Base-by-base conservation (phyloP, 2,797 vertebrate genomes). In the Phalanger gymnotis region DNA sequence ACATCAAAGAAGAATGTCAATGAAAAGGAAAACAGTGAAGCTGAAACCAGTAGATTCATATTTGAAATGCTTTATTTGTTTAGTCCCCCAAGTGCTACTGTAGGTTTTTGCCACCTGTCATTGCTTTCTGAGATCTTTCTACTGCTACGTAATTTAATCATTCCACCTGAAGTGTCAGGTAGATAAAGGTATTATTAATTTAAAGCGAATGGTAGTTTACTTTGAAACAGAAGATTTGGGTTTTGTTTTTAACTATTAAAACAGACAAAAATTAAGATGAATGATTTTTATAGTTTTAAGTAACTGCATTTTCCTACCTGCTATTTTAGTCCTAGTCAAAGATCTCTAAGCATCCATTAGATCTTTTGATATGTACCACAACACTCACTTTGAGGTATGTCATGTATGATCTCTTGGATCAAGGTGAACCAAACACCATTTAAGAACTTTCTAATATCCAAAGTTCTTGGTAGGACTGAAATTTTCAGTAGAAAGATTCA, bases 121-220 rank as follows among this genome's bases (percentile, higher is more conserved):
- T 95, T 98, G 92, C 93, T 98, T 98, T 97, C 95, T n/a, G 89
- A 98, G 96, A 96, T 98, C 96, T 98, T 96, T 98, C 93, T 98
- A 94, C 95, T 97, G 95, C 91, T 97, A 93, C 97, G 97, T 99
- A 98, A 98, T 98, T 98, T 98, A 98, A 99, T 98, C 97, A 98
- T 99, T 98, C 96, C 98, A 98, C 96, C 87, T 98, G 98, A 98
- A 97, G 96, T 98, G 97, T 98, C 97, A 98, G 96, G 96, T 93
- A 96, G 92, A 73, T 97, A 98, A 98, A 97, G 98, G 97, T 98
- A 98, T 98, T 98, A 98, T 98, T 98, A 98, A 91, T 98, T 98
- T 98, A 98, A 97, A 98, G 87, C 90, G 92, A 96, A 98, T 96
- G 96, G 95, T 92, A 97, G 96, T 98, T 99, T 98, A 97, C 96